A percentile compares a stretch with the other conserved stretches of the same genome.
These are phyloP conservation scores for Picus viridis DNA, from an alignment of 2,797 vertebrate genomes.

Conservation along the genomic window DNA sequence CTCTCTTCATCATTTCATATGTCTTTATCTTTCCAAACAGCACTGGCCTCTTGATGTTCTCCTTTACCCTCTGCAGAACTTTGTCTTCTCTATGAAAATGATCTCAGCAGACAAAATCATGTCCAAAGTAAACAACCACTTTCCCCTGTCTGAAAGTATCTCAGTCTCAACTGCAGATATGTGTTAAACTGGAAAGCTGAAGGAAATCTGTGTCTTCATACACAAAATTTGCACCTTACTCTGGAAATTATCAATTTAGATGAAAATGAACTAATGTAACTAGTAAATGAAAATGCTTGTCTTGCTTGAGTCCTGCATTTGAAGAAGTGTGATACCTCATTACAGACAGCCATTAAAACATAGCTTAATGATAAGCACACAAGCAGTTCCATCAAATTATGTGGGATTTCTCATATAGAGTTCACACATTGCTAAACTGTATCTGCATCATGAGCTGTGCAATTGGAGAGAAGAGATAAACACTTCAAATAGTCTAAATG, in stretches of 20 bases:
- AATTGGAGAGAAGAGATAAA: neutral
- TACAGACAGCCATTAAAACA: neutral
- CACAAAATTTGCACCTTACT: neutral
- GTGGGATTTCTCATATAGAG: neutral
- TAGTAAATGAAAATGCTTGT: neutral
- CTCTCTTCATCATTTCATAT: slow-evolving; percentile 5
- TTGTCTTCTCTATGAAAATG: neutral
- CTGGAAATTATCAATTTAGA: neutral
- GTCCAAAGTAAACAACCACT: neutral
- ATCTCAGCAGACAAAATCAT: neutral
- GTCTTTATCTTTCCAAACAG: neutral
- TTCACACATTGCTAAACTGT: neutral
- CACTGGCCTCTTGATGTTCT: neutral
- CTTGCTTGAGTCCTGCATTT: neutral
- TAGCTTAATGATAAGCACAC: neutral
- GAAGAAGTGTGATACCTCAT: neutral
- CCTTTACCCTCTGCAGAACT: neutral
- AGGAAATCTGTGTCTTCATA: neutral
- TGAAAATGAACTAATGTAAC: neutral
- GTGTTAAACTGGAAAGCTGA: neutral
- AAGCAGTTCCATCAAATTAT: neutral
- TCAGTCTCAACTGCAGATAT: neutral
- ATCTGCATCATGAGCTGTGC: neutral
- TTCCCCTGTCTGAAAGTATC: neutral
- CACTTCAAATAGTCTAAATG: neutral